Base-by-base conservation (phyloP, 2,797 vertebrate species). In the Hipposideros larvatus region DNA sequence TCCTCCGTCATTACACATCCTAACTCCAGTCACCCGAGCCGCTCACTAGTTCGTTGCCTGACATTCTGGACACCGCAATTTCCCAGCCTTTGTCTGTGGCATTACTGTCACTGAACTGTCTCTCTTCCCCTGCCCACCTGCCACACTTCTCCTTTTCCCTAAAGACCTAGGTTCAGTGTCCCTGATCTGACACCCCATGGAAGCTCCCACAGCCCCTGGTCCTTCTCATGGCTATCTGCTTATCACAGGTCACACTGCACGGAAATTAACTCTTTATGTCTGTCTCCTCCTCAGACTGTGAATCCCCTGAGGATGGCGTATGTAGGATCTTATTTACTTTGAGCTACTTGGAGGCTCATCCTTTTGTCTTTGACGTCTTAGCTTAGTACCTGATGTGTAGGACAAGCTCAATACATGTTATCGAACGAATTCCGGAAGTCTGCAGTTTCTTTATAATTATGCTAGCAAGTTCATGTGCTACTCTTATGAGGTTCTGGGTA, bases 361-460 rank as follows among this genome's bases (percentile, higher is more conserved):
- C 80, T 74, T 94, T 51, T 73, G 24, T 24, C 74, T 53, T 89
- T 82, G 57, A 48, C 57, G 37, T 71, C 90, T 90, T 48, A 83
- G 16, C 51, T 65, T 57, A 63, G 11, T 85, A 14, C 22, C 59
- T 66, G 11, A 68, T 41, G n/a, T 70, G 8, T 55, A 82, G 57
- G 28, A 75, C 31, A 78, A 61, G 43, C 13, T 87, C 75, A 63
- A 4, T n/a, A 66, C 37, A 7, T 53, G 41, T 68, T 78, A 63
- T 24, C 61, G 73, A 70, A 66, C 73, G 59, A 70, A 57, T 73
- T 78, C 53, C 34, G 37, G 59, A 73, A 53, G 22, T 43, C 43
- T 61, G 24, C 21, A 37, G 15, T 16, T 80, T 80, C 65, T 70
- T 94, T 85, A 48, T 46, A 80, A 74, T 74, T 16, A 15, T 28